Evolutionary conservation across 2,113 vertebrate genomes (phyloP), one percentile per base, ranked within the genome.

Genomic region (Chaetops frenatus): DNA sequence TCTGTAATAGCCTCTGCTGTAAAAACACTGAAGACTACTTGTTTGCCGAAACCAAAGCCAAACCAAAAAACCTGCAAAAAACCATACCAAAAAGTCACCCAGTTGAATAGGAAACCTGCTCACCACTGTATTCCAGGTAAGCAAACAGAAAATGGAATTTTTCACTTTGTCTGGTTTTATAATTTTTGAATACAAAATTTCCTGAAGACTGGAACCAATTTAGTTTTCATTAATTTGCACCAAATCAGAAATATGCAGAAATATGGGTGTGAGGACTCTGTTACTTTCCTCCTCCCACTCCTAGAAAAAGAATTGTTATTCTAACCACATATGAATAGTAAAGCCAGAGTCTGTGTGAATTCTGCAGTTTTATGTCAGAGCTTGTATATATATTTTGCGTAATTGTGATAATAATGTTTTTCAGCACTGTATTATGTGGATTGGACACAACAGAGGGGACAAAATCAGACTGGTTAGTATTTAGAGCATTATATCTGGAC

Each of bases 11-110:
- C 93, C 97, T 97, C 96, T 97, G 97, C 98, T 97, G 96, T 98
- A 98, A 98, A 98, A 98, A 98, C 98, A 98, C 98, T 98, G 98
- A 98, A 99, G 98, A 98, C 98, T 97, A 96, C 97, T 96, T 95
- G 91, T 97, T 97, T 97, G 96, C 93, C 95, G 91, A 97, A 96
- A 81, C 38, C 81, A 94, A 97, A 96, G 42, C 91, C 74, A 86
- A 92, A 61, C 57, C 17, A 76, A 84, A 89, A 97, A 93, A 51
- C 8, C 14, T 89, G 48, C n/a, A 86, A 90, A 93, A 90, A 92
- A 64, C 31, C 31, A 77, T 94, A 87, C 94, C 89, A 95, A 90
- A 89, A 94, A 93, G 76, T 65, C 78, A 95, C 54, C 79, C 85
- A 67, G 72, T 23, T 77, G 77, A 92, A 92, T 35, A 93, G 92